Percentiles rank a stretch among this genome's conserved stretches.
Conservation (phyloP, 92 coral and sea anemone species). For the Heliopora coerulea region DNA sequence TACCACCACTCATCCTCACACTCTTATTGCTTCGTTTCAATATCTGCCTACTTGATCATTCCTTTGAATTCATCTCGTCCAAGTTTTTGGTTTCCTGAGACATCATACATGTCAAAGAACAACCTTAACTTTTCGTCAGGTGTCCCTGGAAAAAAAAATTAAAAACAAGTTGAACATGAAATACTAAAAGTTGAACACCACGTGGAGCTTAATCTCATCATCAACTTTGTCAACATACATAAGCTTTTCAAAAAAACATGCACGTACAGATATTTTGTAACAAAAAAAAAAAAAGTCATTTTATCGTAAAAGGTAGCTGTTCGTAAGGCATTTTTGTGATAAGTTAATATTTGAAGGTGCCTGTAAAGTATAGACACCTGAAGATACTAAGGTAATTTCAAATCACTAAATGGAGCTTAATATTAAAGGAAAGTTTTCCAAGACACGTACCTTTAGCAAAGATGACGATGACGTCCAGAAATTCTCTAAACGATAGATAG, state of each 20-base stretch:
- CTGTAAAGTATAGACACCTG: not conserved
- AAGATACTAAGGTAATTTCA: too few relatives aligned
- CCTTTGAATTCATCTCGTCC: slow-evolving; percentile 40
- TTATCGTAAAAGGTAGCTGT: not conserved
- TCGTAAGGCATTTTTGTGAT: not conserved
- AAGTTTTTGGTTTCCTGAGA: slow-evolving; percentile 18
- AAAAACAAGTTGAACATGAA: too few relatives aligned
- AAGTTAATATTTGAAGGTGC: not conserved
- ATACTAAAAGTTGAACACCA: too few relatives aligned
- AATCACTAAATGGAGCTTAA: too few relatives aligned
- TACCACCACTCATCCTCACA: too few relatives aligned
- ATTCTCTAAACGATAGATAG: slow-evolving; percentile 31
- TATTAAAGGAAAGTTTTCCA: too few relatives aligned
- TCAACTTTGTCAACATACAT: too few relatives aligned
- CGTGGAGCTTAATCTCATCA: too few relatives aligned
- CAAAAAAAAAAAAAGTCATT: too few relatives aligned
- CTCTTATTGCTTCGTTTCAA: too few relatives aligned
- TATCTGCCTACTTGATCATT: slow-evolving; percentile 34
- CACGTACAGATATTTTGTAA: too few relatives aligned
- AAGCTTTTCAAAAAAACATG: not conserved
- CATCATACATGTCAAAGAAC: slow-evolving; percentile 38
- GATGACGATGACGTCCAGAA: slow-evolving; percentile 28
- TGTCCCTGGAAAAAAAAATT: not conserved
- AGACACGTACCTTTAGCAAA: slow-evolving; percentile 29
- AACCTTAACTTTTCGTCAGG: slow-evolving; percentile 37